A percentile compares a stretch with the other conserved stretches of the same genome.
phyloP scores from a whole-genome alignment of 2,888 invertebrate genomes.

The Troides oblongomaculatus region DNA sequence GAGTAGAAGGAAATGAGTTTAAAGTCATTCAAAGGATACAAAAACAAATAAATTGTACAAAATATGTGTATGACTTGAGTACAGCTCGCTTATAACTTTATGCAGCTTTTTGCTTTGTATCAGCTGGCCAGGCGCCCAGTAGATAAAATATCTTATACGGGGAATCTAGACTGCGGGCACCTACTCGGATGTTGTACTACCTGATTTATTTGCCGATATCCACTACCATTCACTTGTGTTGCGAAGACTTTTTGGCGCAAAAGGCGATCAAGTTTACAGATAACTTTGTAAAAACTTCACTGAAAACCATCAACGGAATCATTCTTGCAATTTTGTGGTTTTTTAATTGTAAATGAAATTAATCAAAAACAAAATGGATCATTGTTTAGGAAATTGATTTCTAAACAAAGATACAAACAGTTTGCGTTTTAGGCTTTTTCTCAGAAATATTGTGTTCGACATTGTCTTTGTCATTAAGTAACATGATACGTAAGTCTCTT shows the following conservation, averaged over 20 bases:
- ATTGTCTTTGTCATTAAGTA: no score
- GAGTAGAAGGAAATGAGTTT: no score
- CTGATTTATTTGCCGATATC: constrained; percentile 65
- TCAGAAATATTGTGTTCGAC: no score
- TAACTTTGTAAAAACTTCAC: constrained; percentile 4
- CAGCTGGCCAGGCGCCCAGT: constrained; percentile 16
- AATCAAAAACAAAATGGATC: not conserved
- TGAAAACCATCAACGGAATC: not conserved
- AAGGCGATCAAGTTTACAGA: constrained; percentile 1
- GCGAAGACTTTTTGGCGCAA: constrained; percentile 10
- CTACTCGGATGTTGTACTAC: constrained; percentile 43
- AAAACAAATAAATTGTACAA: not conserved
- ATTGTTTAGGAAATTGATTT: not conserved
- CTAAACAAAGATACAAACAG: no score
- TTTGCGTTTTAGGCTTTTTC: no score
- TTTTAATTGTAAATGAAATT: constrained; percentile 2
- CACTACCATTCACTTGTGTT: constrained; percentile 34
- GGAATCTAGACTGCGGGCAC: constrained; percentile 17
- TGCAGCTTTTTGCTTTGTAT: constrained; percentile 5
- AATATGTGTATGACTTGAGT: not conserved
- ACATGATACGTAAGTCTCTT: no score
- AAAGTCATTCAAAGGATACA: not conserved
- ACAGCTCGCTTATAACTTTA: not conserved
- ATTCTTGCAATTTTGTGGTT: not conserved
- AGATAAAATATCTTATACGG: constrained; percentile 20